phyloP scores from a whole-genome alignment of 92 coral and sea anemone genomes.

The Siderastrea siderea region DNA sequence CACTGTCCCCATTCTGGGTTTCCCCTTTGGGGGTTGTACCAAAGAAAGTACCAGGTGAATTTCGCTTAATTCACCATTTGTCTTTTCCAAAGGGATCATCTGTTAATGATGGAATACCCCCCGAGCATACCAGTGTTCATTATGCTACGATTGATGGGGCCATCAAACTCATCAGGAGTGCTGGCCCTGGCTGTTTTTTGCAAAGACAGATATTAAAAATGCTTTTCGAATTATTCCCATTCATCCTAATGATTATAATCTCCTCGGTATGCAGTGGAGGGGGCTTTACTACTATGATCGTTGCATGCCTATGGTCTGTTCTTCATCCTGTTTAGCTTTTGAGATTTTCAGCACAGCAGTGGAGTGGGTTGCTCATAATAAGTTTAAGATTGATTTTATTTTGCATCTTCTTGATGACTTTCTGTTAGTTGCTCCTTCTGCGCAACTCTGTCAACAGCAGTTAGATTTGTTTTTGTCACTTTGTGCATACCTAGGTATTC shows the following conservation, averaged over 20 bases:
- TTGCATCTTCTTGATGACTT: constrained; percentile 70
- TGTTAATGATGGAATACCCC: constrained; percentile 73
- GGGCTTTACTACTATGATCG: constrained; percentile 61
- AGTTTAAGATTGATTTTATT: constrained; percentile 45
- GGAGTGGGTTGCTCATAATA: constrained; percentile 69
- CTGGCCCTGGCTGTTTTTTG: constrained; percentile 59
- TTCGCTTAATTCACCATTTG: constrained; percentile 67
- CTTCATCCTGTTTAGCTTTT: constrained; percentile 68
- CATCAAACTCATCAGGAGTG: constrained; percentile 41
- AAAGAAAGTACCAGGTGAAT: constrained; percentile 70
- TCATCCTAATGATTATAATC: constrained; percentile 64
- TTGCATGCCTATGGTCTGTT: constrained; percentile 83
- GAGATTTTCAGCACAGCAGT: constrained; percentile 76
- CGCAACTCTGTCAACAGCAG: constrained; percentile 36
- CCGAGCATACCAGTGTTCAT: constrained; percentile 38
- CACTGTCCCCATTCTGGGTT: constrained; percentile 48
- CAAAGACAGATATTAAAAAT: constrained; percentile 71
- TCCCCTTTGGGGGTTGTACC: constrained; percentile 79
- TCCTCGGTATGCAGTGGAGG: constrained; percentile 68
- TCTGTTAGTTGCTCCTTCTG: constrained; percentile 57
- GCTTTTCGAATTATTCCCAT: constrained; percentile 76
- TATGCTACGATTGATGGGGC: constrained; percentile 65
- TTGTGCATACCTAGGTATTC: constrained; percentile 59
- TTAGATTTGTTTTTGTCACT: constrained; percentile 44
- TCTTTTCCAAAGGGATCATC: constrained; percentile 70